Conservation (phyloP, 2,888 invertebrate species). For the Oscheius sp. region DNA sequence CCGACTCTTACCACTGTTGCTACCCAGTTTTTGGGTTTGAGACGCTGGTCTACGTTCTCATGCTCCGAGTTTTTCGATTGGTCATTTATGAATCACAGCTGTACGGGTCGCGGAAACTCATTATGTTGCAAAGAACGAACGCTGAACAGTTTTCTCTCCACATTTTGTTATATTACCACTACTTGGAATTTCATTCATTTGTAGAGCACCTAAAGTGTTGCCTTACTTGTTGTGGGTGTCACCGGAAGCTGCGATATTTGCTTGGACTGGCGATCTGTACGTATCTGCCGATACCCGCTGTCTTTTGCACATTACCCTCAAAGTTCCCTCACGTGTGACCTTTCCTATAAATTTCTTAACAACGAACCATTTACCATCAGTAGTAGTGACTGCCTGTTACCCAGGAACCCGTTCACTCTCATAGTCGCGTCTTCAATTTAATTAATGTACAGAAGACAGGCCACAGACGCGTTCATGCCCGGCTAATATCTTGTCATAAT, state of each 20-base stretch:
- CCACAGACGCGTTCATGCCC: conserved; percentile 7
- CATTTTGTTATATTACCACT: neutral
- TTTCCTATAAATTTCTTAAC: conserved; percentile 15
- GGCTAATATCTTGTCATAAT: conserved; percentile 9
- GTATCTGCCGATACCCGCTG: conserved; percentile 2
- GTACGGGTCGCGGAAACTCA: neutral
- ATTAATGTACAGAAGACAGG: conserved; percentile 16
- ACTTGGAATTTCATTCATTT: neutral
- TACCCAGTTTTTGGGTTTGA: neutral
- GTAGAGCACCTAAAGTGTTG: neutral
- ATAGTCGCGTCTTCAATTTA: conserved; percentile 4
- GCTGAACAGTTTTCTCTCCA: neutral
- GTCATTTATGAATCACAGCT: neutral
- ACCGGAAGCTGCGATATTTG: conserved; percentile 27
- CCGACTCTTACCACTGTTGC: conserved; percentile 9
- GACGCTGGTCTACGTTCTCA: too few species aligned
- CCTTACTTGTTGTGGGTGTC: conserved; percentile 2
- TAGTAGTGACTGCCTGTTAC: conserved; percentile 12
- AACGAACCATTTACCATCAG: conserved; percentile 16
- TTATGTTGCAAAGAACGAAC: neutral
- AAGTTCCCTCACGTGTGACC: conserved; percentile 27
- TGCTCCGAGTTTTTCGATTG: too few species aligned
- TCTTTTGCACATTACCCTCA: conserved; percentile 23
- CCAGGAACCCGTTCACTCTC: conserved; percentile 13
- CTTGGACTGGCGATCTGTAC: conserved; percentile 23